Evolutionary conservation across 2,888 invertebrate genomes (phyloP), one percentile per base, ranked within the genome.

Genomic region (Exephanes ischioxanthus): DNA sequence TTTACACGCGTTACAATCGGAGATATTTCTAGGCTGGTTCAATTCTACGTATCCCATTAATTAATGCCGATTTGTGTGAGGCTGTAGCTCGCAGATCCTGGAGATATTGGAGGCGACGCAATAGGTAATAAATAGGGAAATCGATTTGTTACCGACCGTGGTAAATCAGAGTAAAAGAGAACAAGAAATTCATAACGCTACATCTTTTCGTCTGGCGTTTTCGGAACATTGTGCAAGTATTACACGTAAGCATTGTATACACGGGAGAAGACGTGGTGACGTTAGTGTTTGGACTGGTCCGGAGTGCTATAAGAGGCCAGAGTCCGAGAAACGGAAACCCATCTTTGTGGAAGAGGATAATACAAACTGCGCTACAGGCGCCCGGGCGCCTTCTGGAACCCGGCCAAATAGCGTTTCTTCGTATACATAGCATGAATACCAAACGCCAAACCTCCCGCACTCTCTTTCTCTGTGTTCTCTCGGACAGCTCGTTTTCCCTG

Each of bases 391-490:
- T n/a, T 53, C 70, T 80, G 83, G 79, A 84, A 75, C 7, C 9
- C 55, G 55, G 79, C 83, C 80, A 84, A 80, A 71, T 63, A 45
- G 63, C 58, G 55, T 80, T 75, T 71, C 79, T 71, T 84, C 75
- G 55, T 48, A 66, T 30, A 79, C 70, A 55, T 37, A 55, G 37
- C 63, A 55, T 48, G 53, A 75, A 80, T 79, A 55, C 63, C 53
- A 70, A 78, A 70, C 7, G 75, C 66, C 58, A 48, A 66, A 67
- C 19, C 19, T 53, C 19, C 9, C 19, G n/a, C 53, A 19, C 53
- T 53, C n/a, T 51, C n/a, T 6, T n/a, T 26, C 58, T 22, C 58
- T 58, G 33, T 79, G 33, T 63, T 51, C 37, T 63, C 16, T 51
- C 68, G 61, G 53, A 63, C 68, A 70, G 22, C 19, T 63, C 48